A percentile compares a stretch with the other conserved stretches of the same genome.
Evolutionary conservation across 2,113 vertebrate species (phyloP).

Genomic region (Cephalopterus ornatus): DNA sequence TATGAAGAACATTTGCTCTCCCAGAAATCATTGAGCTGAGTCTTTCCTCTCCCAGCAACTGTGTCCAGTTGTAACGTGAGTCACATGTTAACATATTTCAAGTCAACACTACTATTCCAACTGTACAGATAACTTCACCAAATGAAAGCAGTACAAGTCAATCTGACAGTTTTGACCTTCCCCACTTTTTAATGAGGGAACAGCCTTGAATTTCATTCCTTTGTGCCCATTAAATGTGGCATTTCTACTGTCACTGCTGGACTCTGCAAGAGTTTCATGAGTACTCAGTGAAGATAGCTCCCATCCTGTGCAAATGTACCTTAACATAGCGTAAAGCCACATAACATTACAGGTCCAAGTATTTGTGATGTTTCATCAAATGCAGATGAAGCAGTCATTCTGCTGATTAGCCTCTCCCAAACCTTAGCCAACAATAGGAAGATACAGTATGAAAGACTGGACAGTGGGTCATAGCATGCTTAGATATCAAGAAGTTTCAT

Average conservation of each 20-base stretch:
- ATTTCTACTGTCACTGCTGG: background rate
- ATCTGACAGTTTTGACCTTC: background rate
- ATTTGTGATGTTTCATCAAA: background rate
- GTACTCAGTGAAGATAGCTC: background rate
- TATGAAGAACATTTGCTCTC: background rate
- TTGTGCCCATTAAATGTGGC: background rate
- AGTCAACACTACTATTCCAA: background rate
- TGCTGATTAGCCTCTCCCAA: background rate
- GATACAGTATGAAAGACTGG: background rate
- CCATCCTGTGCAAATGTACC: accelerated
- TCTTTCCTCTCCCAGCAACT: background rate
- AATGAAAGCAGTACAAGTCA: background rate
- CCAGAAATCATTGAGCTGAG: accelerated
- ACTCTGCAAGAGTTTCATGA: background rate
- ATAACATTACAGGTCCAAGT: background rate
- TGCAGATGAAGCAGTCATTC: background rate
- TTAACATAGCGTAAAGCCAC: background rate
- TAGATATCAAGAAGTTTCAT: background rate
- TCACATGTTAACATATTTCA: background rate
- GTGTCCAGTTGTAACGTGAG: background rate
- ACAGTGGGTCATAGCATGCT: background rate
- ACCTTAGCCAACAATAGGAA: background rate
- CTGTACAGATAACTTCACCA: background rate
- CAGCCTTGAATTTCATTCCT: background rate
- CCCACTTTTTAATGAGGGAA: background rate